Evolutionary conservation across 2,888 invertebrate species (phyloP).

Genomic region (Cosmia pyralina): DNA sequence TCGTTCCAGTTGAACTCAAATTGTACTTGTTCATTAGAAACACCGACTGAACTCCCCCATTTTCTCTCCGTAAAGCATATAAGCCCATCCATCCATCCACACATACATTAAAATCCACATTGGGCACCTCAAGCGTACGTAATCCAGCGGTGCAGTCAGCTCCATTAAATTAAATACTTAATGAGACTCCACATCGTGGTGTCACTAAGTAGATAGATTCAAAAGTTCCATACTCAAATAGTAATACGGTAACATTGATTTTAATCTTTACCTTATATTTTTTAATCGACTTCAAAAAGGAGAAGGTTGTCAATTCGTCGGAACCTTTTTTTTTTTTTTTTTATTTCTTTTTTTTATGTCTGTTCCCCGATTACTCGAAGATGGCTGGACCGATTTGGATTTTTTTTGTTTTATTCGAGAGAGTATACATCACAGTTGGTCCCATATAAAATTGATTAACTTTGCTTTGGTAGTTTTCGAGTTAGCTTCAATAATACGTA

Average conservation of each 20-base stretch:
- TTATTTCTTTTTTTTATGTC: no score
- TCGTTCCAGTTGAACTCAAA: background rate
- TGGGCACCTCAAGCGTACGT: constrained; percentile 43
- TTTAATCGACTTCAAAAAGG: no score
- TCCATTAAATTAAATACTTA: constrained; percentile 66
- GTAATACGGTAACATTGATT: background rate
- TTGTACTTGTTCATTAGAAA: constrained; percentile 1
- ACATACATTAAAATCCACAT: constrained; percentile 42
- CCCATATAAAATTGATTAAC: no score
- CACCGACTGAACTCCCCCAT: background rate
- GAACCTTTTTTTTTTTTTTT: no score
- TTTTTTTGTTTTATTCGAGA: no score
- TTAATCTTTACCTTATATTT: background rate
- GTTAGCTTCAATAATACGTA: no score
- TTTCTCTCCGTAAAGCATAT: constrained; percentile 18
- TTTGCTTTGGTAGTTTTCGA: no score
- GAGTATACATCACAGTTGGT: no score
- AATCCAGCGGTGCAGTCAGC: constrained; percentile 58
- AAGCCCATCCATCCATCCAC: constrained; percentile 10
- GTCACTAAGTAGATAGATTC: background rate
- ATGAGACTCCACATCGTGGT: constrained; percentile 44
- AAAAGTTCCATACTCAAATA: constrained; percentile 26
- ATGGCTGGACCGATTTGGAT: no score
- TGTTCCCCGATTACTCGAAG: no score
- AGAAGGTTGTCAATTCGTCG: no score